These are phyloP conservation scores for Erithacus rubecula DNA, from an alignment of 2,797 vertebrate species.

Conservation along the genomic window DNA sequence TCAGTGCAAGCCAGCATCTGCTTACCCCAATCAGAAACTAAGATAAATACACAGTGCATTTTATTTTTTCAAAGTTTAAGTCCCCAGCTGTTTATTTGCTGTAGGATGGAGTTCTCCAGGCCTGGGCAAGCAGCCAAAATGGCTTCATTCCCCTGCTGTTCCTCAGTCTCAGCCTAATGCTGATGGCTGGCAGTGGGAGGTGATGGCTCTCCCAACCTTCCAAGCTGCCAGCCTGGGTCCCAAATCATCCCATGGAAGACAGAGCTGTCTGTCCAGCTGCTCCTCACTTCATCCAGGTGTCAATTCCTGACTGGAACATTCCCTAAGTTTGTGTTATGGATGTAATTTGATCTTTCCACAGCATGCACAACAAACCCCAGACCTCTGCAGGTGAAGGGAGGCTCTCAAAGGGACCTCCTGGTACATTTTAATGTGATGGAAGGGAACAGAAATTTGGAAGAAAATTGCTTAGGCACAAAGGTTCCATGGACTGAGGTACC, in stretches of 20 bases:
- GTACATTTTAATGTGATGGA: background rate
- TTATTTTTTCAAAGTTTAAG: background rate
- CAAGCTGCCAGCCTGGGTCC: background rate
- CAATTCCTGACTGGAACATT: background rate
- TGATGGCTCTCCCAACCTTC: background rate
- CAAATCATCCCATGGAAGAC: background rate
- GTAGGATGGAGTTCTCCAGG: background rate
- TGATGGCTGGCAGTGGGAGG: background rate
- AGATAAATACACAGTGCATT: background rate
- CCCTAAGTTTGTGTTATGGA: background rate
- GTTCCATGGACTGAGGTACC: background rate
- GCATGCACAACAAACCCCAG: background rate
- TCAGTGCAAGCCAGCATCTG: background rate
- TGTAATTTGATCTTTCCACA: background rate
- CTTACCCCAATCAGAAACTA: background rate
- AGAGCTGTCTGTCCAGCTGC: background rate
- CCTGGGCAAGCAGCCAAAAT: background rate
- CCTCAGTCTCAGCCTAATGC: background rate
- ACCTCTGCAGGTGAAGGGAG: accelerated
- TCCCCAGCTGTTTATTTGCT: conserved; percentile 11
- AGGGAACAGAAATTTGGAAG: background rate
- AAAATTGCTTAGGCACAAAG: background rate
- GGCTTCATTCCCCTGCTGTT: background rate
- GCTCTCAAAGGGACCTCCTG: background rate
- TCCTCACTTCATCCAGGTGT: background rate